These are phyloP conservation scores for Seriola rivoliana DNA, from an alignment of 2,113 vertebrate species.

Conservation along the genomic window DNA sequence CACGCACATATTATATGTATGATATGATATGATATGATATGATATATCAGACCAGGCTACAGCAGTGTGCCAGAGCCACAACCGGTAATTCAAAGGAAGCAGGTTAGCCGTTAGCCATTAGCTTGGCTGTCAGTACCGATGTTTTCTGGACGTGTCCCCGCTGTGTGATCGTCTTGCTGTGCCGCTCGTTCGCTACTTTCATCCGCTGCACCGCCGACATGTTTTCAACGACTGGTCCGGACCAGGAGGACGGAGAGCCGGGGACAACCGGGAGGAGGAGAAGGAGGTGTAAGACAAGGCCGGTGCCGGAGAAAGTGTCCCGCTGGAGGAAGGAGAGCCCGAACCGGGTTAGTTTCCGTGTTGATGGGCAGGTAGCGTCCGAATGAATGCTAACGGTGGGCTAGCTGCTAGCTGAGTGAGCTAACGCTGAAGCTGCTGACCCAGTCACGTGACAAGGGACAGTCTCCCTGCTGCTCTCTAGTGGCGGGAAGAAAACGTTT, in stretches of 20 bases:
- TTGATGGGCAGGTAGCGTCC: background rate
- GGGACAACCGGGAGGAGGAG: background rate
- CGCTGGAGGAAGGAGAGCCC: background rate
- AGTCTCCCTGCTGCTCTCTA: background rate
- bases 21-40: too few species aligned
- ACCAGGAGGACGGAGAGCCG: slow-evolving; percentile 35
- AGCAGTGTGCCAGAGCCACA: background rate
- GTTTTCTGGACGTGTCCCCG: slow-evolving; percentile 87
- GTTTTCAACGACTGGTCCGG: slow-evolving; percentile 26
- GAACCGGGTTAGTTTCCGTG: slow-evolving; percentile 2
- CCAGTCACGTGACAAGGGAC: slow-evolving; percentile 70
- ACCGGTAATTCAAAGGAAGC: background rate
- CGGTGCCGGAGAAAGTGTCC: slow-evolving; percentile 4
- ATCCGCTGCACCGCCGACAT: slow-evolving; percentile 89
- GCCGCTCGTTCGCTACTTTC: slow-evolving; percentile 88
- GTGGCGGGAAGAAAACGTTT: slow-evolving; percentile 18
- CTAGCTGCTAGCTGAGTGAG: slow-evolving; percentile 35
- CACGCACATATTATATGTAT: too few species aligned
- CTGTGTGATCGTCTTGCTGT: slow-evolving; percentile 88
- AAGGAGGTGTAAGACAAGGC: background rate
- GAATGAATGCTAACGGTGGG: slow-evolving; percentile 6
- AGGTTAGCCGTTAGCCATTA: slow-evolving; percentile 21
- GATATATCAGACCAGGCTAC: background rate
- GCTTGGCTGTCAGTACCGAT: slow-evolving; percentile 73
- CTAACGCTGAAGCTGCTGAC: slow-evolving; percentile 4